Evolutionary conservation across 2,797 vertebrate species (phyloP), one percentile per base, ranked within the genome.

Genomic region (Sebastes oblongus): DNA sequence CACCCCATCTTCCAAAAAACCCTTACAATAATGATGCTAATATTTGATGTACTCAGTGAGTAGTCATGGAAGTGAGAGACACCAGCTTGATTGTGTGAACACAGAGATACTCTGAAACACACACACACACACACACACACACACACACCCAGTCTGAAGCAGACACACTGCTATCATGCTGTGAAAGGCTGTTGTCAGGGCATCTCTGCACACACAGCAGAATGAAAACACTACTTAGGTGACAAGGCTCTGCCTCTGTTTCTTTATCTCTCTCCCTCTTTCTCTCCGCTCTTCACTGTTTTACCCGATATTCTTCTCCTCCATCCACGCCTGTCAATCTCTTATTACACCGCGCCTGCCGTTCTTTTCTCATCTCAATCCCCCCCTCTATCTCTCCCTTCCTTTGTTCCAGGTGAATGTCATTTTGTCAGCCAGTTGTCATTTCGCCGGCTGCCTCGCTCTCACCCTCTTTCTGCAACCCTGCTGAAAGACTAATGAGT

Each of bases 391-490:
- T 55, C 39, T 65, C 14, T 66, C 55, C 60, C 60, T 81, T 73
- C 71, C 60, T 86, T 89, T 84, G 75, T 93, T 77, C 39, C 24
- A 2, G 65, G 72, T 62, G 86, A 83, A 85, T 93, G 87, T 90
- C 80, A 90, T 88, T 91, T 81, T 92, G 88, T 89, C 90, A 90
- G 84, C 55, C 75, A 64, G 77, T 90, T 89, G 88, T 91, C 88
- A 87, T 87, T 89, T 86, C 16, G 73, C 20, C 59, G 61, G 58
- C 89, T 72, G 66, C 29, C 56, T 82, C 61, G 66, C 32, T 55
- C 72, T 62, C 61, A 29, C 27, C n/a, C 34, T 78, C 56, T 73
- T 30, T 55, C 69, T 81, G 73, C 75, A 34, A 62, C 67, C 73
- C 34, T 39, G 56, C 78, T 68, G 71, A 87, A 88, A 80, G 62